phyloP scores from a whole-genome alignment of 1,140 invertebrate genomes.

The Mizuhopecten yessoensis region DNA sequence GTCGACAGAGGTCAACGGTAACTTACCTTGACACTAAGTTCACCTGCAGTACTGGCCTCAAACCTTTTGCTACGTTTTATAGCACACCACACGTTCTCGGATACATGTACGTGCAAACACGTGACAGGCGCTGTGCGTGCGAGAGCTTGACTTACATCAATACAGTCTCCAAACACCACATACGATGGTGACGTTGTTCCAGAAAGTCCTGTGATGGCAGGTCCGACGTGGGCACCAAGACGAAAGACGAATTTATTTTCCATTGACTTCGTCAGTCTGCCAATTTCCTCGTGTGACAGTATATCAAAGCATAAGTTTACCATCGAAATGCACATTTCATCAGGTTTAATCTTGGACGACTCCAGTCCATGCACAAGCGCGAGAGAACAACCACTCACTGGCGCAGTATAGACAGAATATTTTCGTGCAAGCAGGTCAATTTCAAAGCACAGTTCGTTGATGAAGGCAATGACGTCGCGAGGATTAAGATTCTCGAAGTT shows the following conservation, averaged over 20 bases:
- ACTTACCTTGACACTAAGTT: conserved; percentile 50
- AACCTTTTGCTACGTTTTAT: conserved; percentile 12
- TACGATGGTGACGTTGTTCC: conserved; percentile 60
- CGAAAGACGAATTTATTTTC: conserved; percentile 49
- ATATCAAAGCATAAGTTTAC: conserved; percentile 60
- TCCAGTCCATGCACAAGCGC: conserved; percentile 49
- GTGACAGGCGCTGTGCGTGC: not conserved
- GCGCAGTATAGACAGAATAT: conserved; percentile 36
- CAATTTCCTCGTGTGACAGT: conserved; percentile 32
- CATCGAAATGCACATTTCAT: conserved; percentile 35
- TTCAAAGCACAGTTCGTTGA: conserved; percentile 37
- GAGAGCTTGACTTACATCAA: conserved; percentile 56
- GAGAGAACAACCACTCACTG: conserved; percentile 27
- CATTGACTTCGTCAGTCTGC: not conserved
- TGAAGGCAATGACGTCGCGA: not conserved
- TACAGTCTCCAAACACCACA: conserved; percentile 60
- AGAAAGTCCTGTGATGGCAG: conserved; percentile 54
- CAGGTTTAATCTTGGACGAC: not conserved
- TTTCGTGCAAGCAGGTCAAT: conserved; percentile 42
- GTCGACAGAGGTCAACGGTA: too few species aligned
- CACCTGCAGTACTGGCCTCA: conserved; percentile 43
- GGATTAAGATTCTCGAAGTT: not conserved
- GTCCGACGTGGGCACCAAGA: conserved; percentile 58
- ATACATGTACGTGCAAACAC: conserved; percentile 41
- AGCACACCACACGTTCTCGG: conserved; percentile 42